Evolutionary conservation across 2,113 vertebrate species (phyloP).

Genomic region (Taurulus bubalis): DNA sequence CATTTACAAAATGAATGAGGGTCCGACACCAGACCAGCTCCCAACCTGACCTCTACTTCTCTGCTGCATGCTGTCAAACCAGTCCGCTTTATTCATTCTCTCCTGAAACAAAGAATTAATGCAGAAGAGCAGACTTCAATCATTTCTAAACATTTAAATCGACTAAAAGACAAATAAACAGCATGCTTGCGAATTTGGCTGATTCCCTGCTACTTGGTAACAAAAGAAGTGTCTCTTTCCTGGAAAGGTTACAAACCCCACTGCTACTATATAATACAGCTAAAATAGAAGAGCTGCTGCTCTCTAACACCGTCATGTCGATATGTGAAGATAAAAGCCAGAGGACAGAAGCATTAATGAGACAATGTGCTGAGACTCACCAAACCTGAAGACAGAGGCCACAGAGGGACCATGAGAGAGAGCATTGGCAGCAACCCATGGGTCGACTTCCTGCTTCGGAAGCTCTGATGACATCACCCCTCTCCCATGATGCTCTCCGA

Average conservation of each 20-base stretch:
- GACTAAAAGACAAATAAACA: no score
- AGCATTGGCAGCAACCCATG: slow-evolving; percentile 58
- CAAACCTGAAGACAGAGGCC: slow-evolving; percentile 25
- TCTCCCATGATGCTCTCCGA: slow-evolving; percentile 67
- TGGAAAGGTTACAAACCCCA: background rate
- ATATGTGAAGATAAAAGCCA: background rate
- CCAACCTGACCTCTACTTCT: no score
- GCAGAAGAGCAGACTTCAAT: no score
- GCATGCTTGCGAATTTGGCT: background rate
- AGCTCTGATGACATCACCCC: slow-evolving; percentile 75
- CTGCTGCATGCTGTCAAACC: no score
- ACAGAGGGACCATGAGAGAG: slow-evolving; percentile 22
- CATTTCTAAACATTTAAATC: no score
- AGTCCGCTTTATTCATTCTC: no score
- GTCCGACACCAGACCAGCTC: no score
- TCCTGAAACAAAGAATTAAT: no score
- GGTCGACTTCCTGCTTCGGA: slow-evolving; percentile 78
- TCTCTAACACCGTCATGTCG: no score
- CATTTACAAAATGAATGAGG: no score
- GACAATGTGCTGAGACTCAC: slow-evolving; percentile 12
- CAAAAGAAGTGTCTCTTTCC: background rate
- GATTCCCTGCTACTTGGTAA: background rate
- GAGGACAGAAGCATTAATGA: slow-evolving; percentile 4
- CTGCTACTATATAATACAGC: no score
- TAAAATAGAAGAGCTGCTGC: no score